Percentiles rank a stretch among this genome's conserved stretches.
These are phyloP conservation scores for Pangasius macronema DNA, from an alignment of 2,797 vertebrate genomes.

Conservation along the genomic window DNA sequence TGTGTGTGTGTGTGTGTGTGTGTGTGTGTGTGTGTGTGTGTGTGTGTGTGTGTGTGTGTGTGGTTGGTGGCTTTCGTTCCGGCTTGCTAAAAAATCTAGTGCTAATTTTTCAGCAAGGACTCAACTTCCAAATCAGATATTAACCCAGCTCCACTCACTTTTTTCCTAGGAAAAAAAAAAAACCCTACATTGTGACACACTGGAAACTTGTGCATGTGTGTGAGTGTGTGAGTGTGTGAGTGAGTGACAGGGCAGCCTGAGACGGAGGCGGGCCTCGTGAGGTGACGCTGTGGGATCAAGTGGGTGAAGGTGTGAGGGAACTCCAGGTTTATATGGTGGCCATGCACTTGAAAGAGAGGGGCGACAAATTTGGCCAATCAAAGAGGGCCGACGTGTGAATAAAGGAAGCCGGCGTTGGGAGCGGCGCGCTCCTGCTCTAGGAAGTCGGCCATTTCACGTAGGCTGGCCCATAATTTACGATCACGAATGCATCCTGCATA, in stretches of 20 bases:
- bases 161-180: not conserved
- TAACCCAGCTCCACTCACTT: not conserved
- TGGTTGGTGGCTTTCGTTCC: not conserved
- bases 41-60: not conserved
- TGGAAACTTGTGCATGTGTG: not conserved
- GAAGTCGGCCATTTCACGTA: conserved; percentile 73
- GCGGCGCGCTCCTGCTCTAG: conserved; percentile 65
- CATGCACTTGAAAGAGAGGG: conserved; percentile 82
- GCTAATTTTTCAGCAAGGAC: not conserved
- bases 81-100: not conserved
- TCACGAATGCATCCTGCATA: conserved; percentile 61
- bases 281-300: conserved; percentile 71
- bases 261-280: conserved; percentile 51
- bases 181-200: not conserved
- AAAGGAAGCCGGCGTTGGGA: conserved; percentile 64
- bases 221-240: not conserved
- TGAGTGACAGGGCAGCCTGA: conserved; percentile 36
- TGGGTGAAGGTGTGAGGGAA: conserved; percentile 77
- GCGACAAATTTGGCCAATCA: conserved; percentile 76
- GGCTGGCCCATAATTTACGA: conserved; percentile 65
- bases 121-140: not conserved
- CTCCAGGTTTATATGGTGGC: conserved; percentile 73
- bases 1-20: not conserved
- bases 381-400: conserved; percentile 61
- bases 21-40: not conserved